These are phyloP conservation scores for Platysternon megacephalum DNA, from an alignment of 2,113 vertebrate species.

Conservation along the genomic window DNA sequence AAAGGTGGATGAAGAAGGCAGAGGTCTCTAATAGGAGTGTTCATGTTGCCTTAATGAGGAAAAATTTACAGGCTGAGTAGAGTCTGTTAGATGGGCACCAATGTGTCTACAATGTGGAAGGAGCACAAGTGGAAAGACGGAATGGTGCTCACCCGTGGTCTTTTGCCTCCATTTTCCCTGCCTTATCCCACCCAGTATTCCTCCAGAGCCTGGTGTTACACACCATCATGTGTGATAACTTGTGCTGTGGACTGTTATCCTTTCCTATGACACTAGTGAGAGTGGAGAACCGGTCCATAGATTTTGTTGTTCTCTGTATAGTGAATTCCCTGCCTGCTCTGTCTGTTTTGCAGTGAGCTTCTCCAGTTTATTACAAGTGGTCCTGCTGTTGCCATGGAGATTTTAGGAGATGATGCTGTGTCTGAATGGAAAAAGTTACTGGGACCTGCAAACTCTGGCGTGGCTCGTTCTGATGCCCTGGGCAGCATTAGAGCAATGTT, in stretches of 20 bases:
- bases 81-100: too few relatives aligned
- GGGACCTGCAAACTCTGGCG: conserved; percentile 82
- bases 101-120: background rate
- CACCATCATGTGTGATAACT: background rate
- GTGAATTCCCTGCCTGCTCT: background rate
- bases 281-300: background rate
- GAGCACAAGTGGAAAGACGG: background rate
- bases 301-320: background rate
- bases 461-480: conserved; percentile 82
- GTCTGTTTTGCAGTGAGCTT: conserved; percentile 84
- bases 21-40: background rate
- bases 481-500: conserved; percentile 83
- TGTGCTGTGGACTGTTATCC: background rate
- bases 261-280: background rate
- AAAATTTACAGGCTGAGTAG: background rate
- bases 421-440: conserved; percentile 87
- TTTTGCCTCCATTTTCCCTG: background rate
- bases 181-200: background rate
- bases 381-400: conserved; percentile 92
- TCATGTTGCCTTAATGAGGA: background rate
- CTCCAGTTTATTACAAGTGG: conserved; percentile 89
- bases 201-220: background rate
- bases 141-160: background rate
- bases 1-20: too few relatives aligned
- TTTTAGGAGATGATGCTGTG: conserved; percentile 91